Evolutionary conservation across 2,113 vertebrate species (phyloP), one percentile per base, ranked within the genome.

Genomic region (Charadrius vociferus): DNA sequence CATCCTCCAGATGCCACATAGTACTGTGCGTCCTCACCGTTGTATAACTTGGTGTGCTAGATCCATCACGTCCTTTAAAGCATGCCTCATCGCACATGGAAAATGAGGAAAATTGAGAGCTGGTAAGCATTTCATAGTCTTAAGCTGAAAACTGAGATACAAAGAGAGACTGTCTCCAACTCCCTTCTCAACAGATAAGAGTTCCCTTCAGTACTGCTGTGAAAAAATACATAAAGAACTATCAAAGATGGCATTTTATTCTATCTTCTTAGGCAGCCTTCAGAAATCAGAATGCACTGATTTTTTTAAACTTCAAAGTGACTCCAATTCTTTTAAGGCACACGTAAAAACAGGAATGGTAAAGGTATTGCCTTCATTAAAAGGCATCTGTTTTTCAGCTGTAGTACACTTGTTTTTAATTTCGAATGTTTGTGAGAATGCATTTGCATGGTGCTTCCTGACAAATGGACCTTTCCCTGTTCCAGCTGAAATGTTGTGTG

Each of bases 11-110:
- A 50, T 91, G 80, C 22, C 68, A 59, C 18, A 30, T 5, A 39
- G 2, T 53, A 47, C 41, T 50, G 26, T 67, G 29, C 3, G 1
- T 77, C 36, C 72, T 83, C 43, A 37, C 52, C 1, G 0, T 56
- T 79, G 23, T 62, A 17, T 81, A 78, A 41, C 15, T 50, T 73
- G 23, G 30, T 1, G 1, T 82, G 56, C 43, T 89, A 67, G 37
- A 50, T 36, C 52, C 24, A 30, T 90, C 73, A 30, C 0, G 1
- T 39, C 47, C 30, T 93, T 91, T 81, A 79, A 36, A 22, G 12
- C 7, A 43, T 4, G 20, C 78, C 43, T 94, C 0, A 0, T 66
- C 1, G 1, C 47, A 34, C 45, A 53, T 27, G 19, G 37, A 89
- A 84, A 81, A 71, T 14, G 36, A 89, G 7, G 52, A 89, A 96